phyloP scores from a whole-genome alignment of 2,797 vertebrate species.

The Morus bassanus region DNA sequence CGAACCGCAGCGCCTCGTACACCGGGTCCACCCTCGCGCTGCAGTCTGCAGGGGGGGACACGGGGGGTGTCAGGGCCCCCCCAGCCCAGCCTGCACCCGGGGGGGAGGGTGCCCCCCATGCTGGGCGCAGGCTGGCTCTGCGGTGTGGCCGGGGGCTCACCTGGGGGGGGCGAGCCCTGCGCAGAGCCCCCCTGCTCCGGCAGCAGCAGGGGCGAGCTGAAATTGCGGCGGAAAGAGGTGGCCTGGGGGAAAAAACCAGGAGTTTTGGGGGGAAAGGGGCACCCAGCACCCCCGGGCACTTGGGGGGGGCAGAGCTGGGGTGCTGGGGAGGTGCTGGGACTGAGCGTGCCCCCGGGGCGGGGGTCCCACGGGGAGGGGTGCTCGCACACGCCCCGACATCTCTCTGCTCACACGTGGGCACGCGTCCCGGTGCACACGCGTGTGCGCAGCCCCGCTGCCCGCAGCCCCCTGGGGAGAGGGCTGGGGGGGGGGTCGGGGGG shows the following conservation, averaged over 20 bases:
- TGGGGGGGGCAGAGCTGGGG: neutral
- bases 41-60: slow-evolving; percentile 23
- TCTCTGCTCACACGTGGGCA: neutral
- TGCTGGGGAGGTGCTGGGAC: neutral
- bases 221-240: slow-evolving; percentile 89
- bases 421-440: neutral
- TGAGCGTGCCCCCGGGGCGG: neutral
- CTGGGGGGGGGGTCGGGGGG: neutral
- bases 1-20: slow-evolving; percentile 88
- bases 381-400: neutral
- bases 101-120: too few relatives aligned
- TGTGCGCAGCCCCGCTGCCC: neutral
- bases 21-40: slow-evolving; percentile 82
- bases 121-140: too few relatives aligned
- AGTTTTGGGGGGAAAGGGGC: neutral
- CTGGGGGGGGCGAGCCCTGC: slow-evolving; percentile 79
- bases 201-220: slow-evolving; percentile 89
- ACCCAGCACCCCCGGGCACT: neutral
- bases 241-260: slow-evolving; percentile 69
- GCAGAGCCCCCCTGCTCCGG: slow-evolving; percentile 76
- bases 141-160: slow-evolving; percentile 68
- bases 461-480: neutral
- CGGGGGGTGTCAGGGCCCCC: neutral
- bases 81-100: neutral
- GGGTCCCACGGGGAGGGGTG: neutral